Base-by-base conservation (phyloP, 2,888 invertebrate species). In the Callinectes sapidus region DNA sequence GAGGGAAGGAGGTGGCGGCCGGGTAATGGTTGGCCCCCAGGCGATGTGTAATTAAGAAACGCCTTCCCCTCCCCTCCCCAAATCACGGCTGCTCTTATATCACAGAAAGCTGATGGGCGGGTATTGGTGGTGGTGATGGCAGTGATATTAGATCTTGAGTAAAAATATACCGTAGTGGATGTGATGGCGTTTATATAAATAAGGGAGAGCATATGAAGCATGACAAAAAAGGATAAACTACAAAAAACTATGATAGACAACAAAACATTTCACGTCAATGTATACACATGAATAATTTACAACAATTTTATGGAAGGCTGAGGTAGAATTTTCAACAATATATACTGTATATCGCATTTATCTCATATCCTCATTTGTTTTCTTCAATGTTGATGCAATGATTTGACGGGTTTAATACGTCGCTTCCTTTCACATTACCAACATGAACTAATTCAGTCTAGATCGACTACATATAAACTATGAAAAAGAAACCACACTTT, bases 31-130 rank as follows among this genome's bases (percentile, higher is more conserved):
- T 81, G 81, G 35, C 32, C 81, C 81, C 6, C 71, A 81, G 81
- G 81, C 32, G 35, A 32, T 81, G 81, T 81, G 81, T 81, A 35
- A 81, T 81, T 81, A 81, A 81, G 81, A 81, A 81, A 81, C 81
- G 81, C 81, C 81, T 81, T 81, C 81, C 81, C 35, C 35, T 81
- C 2, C 81, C 81, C 35, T 35, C 81, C 81, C 81, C 35, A 81
- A 81, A 81, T 81, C 81, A 81, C 81, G 32, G 81, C 81, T 81
- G 35, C 32, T 81, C 81, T 81, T 81, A 35, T 81, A 28, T 81
- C 81, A 16, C 81, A n/a, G 32, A 81, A 32, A 8, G 32, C 32
- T 81, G 81, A 81, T 81, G 81, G 35, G 35, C 35, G 13, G 32
- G 81, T 81, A 8, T 16, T 5, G 32, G 35, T 81, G 35, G 81